A percentile compares a stretch with the other conserved stretches of the same genome.
Conservation (phyloP, 2,113 vertebrate species). For the Carollia perspicillata region DNA sequence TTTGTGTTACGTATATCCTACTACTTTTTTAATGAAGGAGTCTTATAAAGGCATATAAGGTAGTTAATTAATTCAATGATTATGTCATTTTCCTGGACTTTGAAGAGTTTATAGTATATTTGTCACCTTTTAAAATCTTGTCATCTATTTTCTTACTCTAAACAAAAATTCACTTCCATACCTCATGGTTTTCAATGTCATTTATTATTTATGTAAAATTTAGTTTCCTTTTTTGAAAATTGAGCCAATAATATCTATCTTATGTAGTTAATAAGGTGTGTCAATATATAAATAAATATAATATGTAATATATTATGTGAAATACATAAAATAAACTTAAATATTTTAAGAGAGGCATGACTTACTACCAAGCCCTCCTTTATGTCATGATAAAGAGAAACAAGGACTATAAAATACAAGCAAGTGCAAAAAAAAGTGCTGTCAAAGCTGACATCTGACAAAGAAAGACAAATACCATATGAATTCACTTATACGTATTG, state of each 20-base stretch:
- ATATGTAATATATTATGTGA: background rate
- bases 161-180: background rate
- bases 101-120: background rate
- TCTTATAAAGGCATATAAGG: background rate
- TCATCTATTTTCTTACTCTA: background rate
- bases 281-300: background rate
- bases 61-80: background rate
- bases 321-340: background rate
- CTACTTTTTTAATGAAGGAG: background rate
- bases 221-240: constrained; percentile 23
- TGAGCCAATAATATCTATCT: background rate
- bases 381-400: background rate
- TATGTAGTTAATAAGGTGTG: background rate
- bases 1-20: background rate
- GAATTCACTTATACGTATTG: background rate
- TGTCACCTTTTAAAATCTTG: background rate
- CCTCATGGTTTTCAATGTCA: background rate
- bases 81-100: background rate
- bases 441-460: background rate
- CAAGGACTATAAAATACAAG: background rate
- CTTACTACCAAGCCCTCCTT: background rate
- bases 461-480: background rate
- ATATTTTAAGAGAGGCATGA: background rate
- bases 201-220: constrained; percentile 17
- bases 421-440: background rate